Evolutionary conservation across 2,888 invertebrate genomes (phyloP).

Genomic region (Drosophila pseudotakahashii): DNA sequence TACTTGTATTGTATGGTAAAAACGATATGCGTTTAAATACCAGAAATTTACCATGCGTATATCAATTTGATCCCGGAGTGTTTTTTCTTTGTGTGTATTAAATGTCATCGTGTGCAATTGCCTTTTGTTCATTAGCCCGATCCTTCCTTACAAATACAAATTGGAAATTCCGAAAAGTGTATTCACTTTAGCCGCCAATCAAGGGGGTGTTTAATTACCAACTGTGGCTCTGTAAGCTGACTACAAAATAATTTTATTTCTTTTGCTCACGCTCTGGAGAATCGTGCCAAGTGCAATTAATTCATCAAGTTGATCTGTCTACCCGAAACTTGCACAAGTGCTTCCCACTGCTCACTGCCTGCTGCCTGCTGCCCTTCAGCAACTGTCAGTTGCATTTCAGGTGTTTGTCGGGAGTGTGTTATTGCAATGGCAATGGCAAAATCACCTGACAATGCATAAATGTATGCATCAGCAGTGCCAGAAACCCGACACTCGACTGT

Average conservation of each 20-base stretch:
- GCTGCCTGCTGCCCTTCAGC: slow-evolving; percentile 8
- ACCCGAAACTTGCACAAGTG: slow-evolving; percentile 26
- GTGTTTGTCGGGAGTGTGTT: slow-evolving; percentile 24
- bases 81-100: not conserved
- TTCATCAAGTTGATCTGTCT: slow-evolving; percentile 34
- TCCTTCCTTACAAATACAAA: too few species aligned
- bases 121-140: not conserved
- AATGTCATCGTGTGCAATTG: not conserved
- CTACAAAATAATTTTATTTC: slow-evolving; percentile 18
- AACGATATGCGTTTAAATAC: too few species aligned
- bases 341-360: not conserved
- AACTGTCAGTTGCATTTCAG: slow-evolving; percentile 10
- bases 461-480: slow-evolving; percentile 41
- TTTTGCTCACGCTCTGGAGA: not conserved
- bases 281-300: slow-evolving; percentile 27
- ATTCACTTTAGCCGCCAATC: not conserved
- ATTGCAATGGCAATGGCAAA: slow-evolving; percentile 39
- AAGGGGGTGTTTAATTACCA: not conserved
- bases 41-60: too few species aligned
- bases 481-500: slow-evolving; percentile 72
- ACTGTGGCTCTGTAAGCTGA: not conserved
- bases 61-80: too few species aligned
- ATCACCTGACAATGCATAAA: slow-evolving; percentile 57
- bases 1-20: too few species aligned
- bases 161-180: not conserved